Evolutionary conservation across 2,888 invertebrate species (phyloP).

Genomic region (Ornithoptera alexandrae): DNA sequence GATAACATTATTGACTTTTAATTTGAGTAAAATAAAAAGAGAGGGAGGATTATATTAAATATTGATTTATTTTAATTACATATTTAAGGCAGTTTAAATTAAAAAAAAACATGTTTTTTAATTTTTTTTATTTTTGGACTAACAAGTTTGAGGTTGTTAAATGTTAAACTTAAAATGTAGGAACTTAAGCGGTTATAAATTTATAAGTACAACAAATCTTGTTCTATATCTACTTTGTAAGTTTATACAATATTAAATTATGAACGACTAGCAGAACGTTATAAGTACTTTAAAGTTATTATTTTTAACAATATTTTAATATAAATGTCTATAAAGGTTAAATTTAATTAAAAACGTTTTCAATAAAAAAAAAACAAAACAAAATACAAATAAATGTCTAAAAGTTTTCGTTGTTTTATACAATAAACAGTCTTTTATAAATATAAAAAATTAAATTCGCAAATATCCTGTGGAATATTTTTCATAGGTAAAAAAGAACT

Average conservation of each 20-base stretch:
- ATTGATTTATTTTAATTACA: neutral
- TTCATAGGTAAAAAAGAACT: too few relatives aligned
- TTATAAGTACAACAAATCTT: conserved; percentile 18
- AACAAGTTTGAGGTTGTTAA: conserved; percentile 12
- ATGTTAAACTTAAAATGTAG: conserved; percentile 32
- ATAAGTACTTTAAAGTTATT: conserved; percentile 25
- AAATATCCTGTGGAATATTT: neutral
- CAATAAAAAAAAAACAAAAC: neutral
- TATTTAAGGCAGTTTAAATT: neutral
- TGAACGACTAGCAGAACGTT: conserved; percentile 35
- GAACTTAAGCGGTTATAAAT: conserved; percentile 29
- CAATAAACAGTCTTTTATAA: neutral
- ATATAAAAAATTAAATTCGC: neutral
- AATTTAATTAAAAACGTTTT: neutral
- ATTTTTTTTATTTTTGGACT: conserved; percentile 14
- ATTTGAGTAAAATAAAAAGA: too few relatives aligned
- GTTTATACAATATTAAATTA: conserved; percentile 30
- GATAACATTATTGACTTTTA: too few relatives aligned
- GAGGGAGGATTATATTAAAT: too few relatives aligned
- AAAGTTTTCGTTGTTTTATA: conserved; percentile 2
- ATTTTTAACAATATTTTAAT: conserved; percentile 4
- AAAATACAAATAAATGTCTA: neutral
- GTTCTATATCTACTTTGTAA: conserved; percentile 27
- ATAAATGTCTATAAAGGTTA: neutral
- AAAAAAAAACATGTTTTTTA: neutral